phyloP scores from a whole-genome alignment of 2,113 vertebrate genomes.

The Plotosus lineatus region DNA sequence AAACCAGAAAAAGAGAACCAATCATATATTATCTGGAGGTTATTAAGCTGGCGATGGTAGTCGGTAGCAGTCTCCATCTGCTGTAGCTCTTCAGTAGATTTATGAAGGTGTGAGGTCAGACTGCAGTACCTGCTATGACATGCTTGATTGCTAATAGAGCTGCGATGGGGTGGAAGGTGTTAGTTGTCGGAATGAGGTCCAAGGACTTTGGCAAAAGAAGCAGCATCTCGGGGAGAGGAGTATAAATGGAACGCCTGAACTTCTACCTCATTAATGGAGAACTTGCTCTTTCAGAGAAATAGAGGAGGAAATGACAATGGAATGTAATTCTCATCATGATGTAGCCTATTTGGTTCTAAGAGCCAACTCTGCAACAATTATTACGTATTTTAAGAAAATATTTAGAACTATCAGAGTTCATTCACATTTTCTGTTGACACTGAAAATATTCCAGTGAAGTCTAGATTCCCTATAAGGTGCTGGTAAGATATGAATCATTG shows the following conservation, averaged over 20 bases:
- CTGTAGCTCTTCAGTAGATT: constrained; percentile 28
- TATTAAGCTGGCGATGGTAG: not conserved
- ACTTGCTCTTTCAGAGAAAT: constrained; percentile 7
- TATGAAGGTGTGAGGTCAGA: constrained; percentile 36
- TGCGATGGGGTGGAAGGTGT: constrained; percentile 5
- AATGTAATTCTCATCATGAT: constrained; percentile 7
- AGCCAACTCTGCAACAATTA: not conserved
- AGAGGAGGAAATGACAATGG: not conserved
- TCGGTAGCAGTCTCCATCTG: constrained; percentile 16
- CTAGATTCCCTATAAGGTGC: not conserved
- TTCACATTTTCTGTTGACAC: constrained; percentile 1
- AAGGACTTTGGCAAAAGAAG: constrained; percentile 36
- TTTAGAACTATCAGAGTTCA: not conserved
- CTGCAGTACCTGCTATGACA: constrained; percentile 33
- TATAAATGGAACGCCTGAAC: constrained; percentile 3
- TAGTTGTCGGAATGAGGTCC: constrained; percentile 26
- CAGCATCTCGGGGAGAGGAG: constrained; percentile 4
- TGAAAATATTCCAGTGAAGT: not conserved
- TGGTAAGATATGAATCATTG: not conserved
- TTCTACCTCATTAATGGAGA: constrained; percentile 3
- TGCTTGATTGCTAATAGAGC: constrained; percentile 45
- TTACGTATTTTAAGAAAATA: constrained; percentile 19
- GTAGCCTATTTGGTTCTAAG: not conserved
- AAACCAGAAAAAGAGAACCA: not conserved
- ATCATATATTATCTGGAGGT: constrained; percentile 6